phyloP scores from a whole-genome alignment of 2,888 invertebrate genomes.

The Dysmachus trigonus region DNA sequence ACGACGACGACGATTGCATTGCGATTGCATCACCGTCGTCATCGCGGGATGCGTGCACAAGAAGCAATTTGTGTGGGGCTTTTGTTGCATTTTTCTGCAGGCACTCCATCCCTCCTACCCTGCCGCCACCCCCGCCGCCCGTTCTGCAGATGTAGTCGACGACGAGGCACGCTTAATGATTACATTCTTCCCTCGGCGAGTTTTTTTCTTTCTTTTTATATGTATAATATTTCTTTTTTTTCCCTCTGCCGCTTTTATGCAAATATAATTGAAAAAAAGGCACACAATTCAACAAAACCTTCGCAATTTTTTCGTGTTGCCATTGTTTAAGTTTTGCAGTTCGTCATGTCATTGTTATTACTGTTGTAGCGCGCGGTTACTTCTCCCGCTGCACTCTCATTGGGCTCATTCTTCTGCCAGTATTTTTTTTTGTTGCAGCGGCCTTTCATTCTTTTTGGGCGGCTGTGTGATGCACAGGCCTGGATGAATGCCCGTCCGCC shows the following conservation, averaged over 20 bases:
- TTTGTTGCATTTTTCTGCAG: conserved; percentile 39
- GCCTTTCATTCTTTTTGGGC: conserved; percentile 21
- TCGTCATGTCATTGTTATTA: conserved; percentile 39
- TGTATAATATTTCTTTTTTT: background rate
- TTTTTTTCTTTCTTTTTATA: background rate
- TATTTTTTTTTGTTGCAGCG: too few species aligned
- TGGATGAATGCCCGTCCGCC: conserved; percentile 32
- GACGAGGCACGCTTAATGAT: conserved; percentile 23
- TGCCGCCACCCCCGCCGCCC: background rate
- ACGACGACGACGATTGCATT: background rate
- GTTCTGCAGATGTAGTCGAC: background rate
- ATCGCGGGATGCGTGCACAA: conserved; percentile 25
- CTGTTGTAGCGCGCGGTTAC: background rate
- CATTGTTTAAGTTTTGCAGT: conserved; percentile 39
- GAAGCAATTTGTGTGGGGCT: conserved; percentile 24
- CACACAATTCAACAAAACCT: conserved; percentile 40
- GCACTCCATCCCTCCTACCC: background rate
- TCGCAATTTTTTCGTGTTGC: conserved; percentile 39
- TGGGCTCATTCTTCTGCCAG: conserved; percentile 27
- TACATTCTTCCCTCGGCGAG: conserved; percentile 16
- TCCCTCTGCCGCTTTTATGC: conserved; percentile 22
- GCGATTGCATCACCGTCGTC: conserved; percentile 29
- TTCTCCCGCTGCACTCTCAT: conserved; percentile 26
- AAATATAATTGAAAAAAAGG: conserved; percentile 40
- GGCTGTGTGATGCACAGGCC: conserved; percentile 11